phyloP scores from a whole-genome alignment of 2,797 vertebrate species.

The Aselliscus stoliczkanus region DNA sequence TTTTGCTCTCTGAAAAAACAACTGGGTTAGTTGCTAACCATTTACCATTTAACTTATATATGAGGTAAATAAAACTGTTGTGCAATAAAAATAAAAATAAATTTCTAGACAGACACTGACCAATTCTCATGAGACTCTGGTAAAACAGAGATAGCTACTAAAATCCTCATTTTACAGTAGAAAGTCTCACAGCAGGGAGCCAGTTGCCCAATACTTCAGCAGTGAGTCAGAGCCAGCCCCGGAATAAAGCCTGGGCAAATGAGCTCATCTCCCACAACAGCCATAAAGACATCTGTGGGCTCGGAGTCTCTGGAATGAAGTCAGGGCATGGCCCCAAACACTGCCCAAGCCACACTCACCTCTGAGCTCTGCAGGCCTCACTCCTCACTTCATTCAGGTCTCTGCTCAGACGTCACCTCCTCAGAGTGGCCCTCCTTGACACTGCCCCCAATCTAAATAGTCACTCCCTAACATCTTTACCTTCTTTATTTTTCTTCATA shows the following conservation, averaged over 20 bases:
- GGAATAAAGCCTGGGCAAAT: background rate
- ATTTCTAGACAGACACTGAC: constrained; percentile 27
- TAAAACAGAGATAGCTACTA: constrained; percentile 10
- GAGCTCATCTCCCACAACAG: background rate
- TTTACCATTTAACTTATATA: background rate
- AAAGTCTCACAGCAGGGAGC: background rate
- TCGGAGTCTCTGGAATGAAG: background rate
- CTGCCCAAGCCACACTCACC: background rate
- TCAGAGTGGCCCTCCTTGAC: background rate
- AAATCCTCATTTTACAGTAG: constrained; percentile 11
- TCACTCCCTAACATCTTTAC: background rate
- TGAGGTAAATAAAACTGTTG: background rate
- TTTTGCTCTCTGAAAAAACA: background rate
- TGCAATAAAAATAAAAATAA: constrained; percentile 33
- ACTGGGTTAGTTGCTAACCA: background rate
- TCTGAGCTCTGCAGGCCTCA: background rate
- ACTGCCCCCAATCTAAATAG: background rate
- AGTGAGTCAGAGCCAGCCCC: background rate
- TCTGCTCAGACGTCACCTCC: background rate
- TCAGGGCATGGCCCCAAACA: background rate
- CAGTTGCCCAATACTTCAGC: background rate
- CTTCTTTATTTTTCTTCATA: background rate
- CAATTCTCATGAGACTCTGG: background rate
- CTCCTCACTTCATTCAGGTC: background rate
- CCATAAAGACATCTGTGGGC: background rate